Evolutionary conservation across 2,888 invertebrate genomes (phyloP), one percentile per base, ranked within the genome.

Genomic region (Acleris sparsana): DNA sequence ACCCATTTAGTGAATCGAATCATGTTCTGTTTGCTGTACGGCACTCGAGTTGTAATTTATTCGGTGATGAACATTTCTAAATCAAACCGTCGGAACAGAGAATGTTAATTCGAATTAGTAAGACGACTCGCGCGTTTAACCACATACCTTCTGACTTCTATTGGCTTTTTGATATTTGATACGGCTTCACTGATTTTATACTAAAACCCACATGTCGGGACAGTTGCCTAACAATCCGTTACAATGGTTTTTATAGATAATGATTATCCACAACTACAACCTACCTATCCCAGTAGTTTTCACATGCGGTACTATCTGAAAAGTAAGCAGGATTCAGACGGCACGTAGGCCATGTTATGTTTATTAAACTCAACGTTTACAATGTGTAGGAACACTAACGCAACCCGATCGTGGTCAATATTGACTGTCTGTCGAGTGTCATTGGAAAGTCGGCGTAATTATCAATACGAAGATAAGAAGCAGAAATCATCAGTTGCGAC

Each of bases 51-150:
- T 44, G 29, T 29, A 5, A 55, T 65, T 65, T 60, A 65, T 60
- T 60, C 49, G 22, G 20, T 53, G 25, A 22, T 25, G 20, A 63
- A 57, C 29, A 43, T 53, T 22, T 44, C 17, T 46, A 55, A 39
- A 39, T 18, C 44, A 58, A 29, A 62, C n/a, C 22, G 53, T 51
- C 33, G 48, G 55, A 52, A n/a, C 52, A 62, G 18, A 52, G 66
- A 66, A 66, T 62, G 66, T 61, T 62, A 62, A 62, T 66, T 61
- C 57, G 66, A 62, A 62, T 66, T 66, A 62, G 66, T 62, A 66
- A 56, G 61, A 43, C 46, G 57, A 62, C 61, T 33, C 61, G 61
- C 56, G 52, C 56, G 52, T 61, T 55, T 33, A 49, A 56, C 56
- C 66, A 53, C 61, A 62, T 66, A 48, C 56, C 33, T 66, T 52